A percentile compares a stretch with the other conserved stretches of the same genome.
Conservation (phyloP, 2,797 vertebrate species). For the Hylomyscus alleni region DNA sequence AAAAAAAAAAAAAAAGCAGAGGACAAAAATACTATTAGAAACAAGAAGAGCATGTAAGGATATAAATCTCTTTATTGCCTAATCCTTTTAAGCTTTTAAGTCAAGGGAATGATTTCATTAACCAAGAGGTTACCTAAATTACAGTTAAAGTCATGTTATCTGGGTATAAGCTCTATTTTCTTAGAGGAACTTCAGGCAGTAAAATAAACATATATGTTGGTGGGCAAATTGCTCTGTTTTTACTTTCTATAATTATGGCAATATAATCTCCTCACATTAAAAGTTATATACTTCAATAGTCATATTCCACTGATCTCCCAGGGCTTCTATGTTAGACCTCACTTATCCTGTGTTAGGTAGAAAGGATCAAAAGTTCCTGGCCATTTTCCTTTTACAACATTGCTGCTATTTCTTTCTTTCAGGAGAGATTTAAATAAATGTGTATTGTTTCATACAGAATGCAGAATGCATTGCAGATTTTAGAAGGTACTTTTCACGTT, state of each 20-base stretch:
- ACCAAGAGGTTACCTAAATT: slow-evolving; percentile 6
- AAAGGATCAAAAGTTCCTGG: neutral
- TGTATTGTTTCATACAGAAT: neutral
- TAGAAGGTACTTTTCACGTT: neutral
- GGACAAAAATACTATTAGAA: neutral
- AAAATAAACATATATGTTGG: neutral
- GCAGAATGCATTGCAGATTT: neutral
- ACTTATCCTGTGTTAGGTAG: neutral
- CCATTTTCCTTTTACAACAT: neutral
- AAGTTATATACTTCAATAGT: neutral
- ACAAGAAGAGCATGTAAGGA: slow-evolving; percentile 56
- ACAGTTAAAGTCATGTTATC: slow-evolving; percentile 28
- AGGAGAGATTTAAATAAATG: slow-evolving; percentile 14
- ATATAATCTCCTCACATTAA: neutral
- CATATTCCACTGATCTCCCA: neutral
- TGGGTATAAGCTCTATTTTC: slow-evolving; percentile 32
- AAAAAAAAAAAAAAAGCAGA: neutral
- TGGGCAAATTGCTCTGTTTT: neutral
- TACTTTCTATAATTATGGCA: neutral
- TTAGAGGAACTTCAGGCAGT: neutral
- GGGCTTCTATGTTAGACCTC: neutral
- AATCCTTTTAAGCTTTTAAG: slow-evolving; percentile 53
- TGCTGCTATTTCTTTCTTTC: slow-evolving; percentile 4
- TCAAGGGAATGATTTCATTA: slow-evolving; percentile 45
- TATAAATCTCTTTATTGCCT: slow-evolving; percentile 8